Conservation (phyloP, 2,113 vertebrate species). For the Nettapus auritus region DNA sequence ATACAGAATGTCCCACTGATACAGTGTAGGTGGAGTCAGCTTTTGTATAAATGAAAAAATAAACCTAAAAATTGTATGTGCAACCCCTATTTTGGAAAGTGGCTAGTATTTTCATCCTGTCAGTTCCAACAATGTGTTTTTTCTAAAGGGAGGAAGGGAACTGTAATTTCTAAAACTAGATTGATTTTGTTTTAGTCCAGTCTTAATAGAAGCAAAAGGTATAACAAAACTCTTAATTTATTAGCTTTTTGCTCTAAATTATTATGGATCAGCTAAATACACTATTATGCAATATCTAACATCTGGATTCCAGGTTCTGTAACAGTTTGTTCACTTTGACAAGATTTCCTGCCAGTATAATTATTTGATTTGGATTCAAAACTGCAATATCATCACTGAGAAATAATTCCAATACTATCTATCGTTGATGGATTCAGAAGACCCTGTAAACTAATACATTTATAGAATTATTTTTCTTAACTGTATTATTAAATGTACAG, state of each 20-base stretch:
- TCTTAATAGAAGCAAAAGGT: neutral
- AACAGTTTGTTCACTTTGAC: neutral
- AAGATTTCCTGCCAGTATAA: neutral
- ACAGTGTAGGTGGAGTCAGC: neutral
- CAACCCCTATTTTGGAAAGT: neutral
- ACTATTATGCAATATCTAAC: neutral
- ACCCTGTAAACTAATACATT: neutral
- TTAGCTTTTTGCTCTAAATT: neutral
- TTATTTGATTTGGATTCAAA: neutral
- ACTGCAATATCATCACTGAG: neutral
- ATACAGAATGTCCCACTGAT: neutral
- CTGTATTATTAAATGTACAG: neutral
- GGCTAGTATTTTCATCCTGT: neutral
- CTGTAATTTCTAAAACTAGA: neutral
- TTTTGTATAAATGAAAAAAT: neutral
- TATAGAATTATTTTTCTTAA: neutral
- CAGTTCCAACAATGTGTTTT: neutral
- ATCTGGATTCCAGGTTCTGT: constrained; percentile 2
- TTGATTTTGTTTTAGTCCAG: neutral
- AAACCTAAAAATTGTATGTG: neutral
- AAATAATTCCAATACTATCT: neutral
- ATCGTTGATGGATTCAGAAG: neutral
- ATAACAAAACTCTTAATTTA: neutral
- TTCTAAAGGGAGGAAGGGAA: neutral
- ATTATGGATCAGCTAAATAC: neutral